Evolutionary conservation across 1,140 invertebrate species (phyloP).

Genomic region (Micrasema longulum): DNA sequence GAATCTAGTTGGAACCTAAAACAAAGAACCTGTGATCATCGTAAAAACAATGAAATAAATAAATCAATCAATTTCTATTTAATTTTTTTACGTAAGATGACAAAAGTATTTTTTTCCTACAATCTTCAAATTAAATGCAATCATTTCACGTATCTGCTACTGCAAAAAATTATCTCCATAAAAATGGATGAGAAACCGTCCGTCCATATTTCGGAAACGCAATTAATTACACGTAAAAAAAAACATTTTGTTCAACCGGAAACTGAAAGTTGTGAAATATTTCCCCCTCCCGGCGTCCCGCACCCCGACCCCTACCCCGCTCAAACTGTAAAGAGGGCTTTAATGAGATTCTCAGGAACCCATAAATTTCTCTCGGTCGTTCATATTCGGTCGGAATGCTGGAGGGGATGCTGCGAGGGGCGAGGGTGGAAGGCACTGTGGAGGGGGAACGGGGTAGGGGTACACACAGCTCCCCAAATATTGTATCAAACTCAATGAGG

Average conservation of each 20-base stretch:
- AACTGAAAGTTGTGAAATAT: conserved; percentile 41
- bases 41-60: no score
- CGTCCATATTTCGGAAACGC: conserved; percentile 2
- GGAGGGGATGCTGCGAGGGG: conserved; percentile 7
- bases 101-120: no score
- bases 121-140: no score
- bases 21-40: no score
- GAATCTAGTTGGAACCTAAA: no score
- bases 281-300: conserved; percentile 6
- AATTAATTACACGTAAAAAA: conserved; percentile 28
- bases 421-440: no score
- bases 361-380: conserved; percentile 54
- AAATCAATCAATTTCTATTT: no score
- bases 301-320: not conserved
- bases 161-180: no score
- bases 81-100: no score
- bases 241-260: conserved; percentile 29
- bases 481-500: no score
- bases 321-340: conserved; percentile 50
- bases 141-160: no score
- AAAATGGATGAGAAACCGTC: not conserved
- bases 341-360: conserved; percentile 56
- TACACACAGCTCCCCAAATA: not conserved
- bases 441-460: conserved; percentile 10
- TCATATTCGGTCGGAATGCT: conserved; percentile 44